These are phyloP conservation scores for Callipepla californica DNA, from an alignment of 2,113 vertebrate species.

Conservation along the genomic window DNA sequence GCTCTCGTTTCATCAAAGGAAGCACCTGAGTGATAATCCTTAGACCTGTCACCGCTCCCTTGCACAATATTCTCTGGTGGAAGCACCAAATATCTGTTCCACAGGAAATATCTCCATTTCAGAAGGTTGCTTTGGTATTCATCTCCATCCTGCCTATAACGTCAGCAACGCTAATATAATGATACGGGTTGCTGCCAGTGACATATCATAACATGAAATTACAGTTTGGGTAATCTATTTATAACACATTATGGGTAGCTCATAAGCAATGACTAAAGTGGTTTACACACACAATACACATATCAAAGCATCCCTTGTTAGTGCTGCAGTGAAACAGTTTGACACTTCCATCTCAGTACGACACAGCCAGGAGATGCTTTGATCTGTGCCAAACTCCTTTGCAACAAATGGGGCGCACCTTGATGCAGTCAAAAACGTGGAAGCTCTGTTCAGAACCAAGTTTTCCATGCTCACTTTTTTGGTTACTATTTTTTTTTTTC, in stretches of 20 bases:
- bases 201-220: not conserved
- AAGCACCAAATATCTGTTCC: not conserved
- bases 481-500: not conserved
- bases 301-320: conserved; percentile 8
- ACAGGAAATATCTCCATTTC: not conserved
- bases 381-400: not conserved
- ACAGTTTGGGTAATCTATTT: not conserved
- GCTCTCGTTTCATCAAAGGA: not conserved
- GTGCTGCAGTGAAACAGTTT: not conserved
- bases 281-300: not conserved
- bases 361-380: conserved; percentile 13
- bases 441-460: not conserved
- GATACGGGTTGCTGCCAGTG: not conserved
- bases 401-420: not conserved
- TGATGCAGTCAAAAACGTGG: not conserved
- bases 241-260: not conserved
- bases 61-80: not conserved
- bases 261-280: not conserved
- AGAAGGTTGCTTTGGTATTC: not conserved
- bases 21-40: not conserved
- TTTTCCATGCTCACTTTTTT: not conserved
- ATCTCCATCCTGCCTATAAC: not conserved
- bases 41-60: not conserved
- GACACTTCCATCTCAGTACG: not conserved
- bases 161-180: not conserved